A percentile compares a stretch with the other conserved stretches of the same genome.
phyloP scores from a whole-genome alignment of 2,888 invertebrate genomes.

The Drosophila suboccidentalis region DNA sequence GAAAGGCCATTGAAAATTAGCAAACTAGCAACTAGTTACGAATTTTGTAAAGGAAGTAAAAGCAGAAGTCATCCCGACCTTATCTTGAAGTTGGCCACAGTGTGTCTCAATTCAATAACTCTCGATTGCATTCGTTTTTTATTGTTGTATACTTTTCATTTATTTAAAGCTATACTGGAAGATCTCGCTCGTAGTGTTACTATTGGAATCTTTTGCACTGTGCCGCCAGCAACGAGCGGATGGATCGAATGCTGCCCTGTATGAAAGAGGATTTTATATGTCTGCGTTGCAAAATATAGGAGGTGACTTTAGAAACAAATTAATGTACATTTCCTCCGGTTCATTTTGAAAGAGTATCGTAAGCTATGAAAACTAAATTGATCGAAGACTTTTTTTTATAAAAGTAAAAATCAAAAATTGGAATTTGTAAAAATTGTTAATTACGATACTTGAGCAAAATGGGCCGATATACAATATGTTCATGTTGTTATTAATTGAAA shows the following conservation, averaged over 20 bases:
- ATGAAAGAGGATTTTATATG: conserved; percentile 88
- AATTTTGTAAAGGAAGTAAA: too few relatives aligned
- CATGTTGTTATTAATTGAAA: not conserved
- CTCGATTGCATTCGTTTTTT: not conserved
- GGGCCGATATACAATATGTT: not conserved
- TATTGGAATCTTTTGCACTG: conserved; percentile 93
- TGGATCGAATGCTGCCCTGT: conserved; percentile 85
- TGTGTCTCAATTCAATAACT: not conserved
- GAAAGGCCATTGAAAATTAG: not conserved
- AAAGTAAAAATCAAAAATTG: too few relatives aligned
- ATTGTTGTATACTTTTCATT: too few relatives aligned
- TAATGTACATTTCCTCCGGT: not conserved
- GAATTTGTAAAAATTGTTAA: too few relatives aligned
- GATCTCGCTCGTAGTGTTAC: conserved; percentile 90
- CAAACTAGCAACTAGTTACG: not conserved
- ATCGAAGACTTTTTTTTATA: too few relatives aligned
- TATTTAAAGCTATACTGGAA: conserved; percentile 90
- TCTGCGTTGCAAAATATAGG: conserved; percentile 86
- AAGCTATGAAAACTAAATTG: too few relatives aligned
- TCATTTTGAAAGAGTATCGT: too few relatives aligned
- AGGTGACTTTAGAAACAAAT: conserved; percentile 52
- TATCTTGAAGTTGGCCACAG: not conserved
- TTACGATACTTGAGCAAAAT: too few relatives aligned
- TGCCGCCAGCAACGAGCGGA: conserved; percentile 86
- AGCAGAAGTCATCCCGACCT: too few relatives aligned